phyloP scores from a whole-genome alignment of 2,797 vertebrate genomes.

The Austrolebias charrua region DNA sequence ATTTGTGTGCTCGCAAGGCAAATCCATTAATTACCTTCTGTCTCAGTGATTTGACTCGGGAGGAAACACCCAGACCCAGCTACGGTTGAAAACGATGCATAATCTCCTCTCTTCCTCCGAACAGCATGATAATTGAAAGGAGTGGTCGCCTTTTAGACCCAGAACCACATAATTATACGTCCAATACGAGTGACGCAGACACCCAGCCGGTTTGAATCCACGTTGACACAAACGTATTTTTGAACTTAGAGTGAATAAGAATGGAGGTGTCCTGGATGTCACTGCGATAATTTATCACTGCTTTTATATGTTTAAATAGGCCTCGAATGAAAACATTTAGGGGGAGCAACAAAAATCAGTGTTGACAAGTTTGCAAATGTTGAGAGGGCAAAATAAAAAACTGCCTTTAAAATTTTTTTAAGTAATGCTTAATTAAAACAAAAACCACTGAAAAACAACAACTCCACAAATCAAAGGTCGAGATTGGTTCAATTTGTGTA shows the following conservation, averaged over 20 bases:
- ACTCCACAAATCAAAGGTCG: not conserved
- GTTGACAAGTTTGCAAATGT: too few relatives aligned
- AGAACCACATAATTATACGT: slow-evolving; percentile 59
- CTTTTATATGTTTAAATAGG: not conserved
- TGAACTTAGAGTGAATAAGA: not conserved
- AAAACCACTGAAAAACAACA: too few relatives aligned
- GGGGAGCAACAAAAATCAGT: not conserved
- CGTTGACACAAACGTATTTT: slow-evolving; percentile 3
- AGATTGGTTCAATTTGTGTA: not conserved
- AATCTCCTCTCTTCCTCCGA: slow-evolving; percentile 71
- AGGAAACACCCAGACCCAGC: slow-evolving; percentile 69
- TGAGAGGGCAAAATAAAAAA: not conserved
- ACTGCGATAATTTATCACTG: not conserved
- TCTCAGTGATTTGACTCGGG: slow-evolving; percentile 62
- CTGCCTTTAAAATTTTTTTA: too few relatives aligned
- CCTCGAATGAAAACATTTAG: not conserved
- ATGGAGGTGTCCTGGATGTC: not conserved
- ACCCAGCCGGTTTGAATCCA: not conserved
- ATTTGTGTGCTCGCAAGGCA: slow-evolving; percentile 62
- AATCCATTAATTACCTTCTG: slow-evolving; percentile 73
- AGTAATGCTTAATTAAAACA: too few relatives aligned
- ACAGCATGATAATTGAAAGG: slow-evolving; percentile 67
- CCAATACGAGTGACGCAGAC: slow-evolving; percentile 16
- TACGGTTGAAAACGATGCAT: slow-evolving; percentile 69
- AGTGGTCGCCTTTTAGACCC: slow-evolving; percentile 50